phyloP scores from a whole-genome alignment of 2,888 invertebrate species.

The Latrodectus elegans region DNA sequence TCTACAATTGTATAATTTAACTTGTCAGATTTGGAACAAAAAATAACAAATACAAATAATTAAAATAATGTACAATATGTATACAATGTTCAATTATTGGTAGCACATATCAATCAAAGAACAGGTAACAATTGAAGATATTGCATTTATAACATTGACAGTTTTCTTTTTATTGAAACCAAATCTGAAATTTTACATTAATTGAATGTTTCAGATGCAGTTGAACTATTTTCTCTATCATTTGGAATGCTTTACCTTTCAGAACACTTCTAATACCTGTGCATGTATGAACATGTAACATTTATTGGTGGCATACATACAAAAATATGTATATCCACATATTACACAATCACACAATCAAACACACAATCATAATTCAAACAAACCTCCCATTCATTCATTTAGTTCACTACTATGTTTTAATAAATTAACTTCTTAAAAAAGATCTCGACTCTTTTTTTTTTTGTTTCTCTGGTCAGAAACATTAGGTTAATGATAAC shows the following conservation, averaged over 20 bases:
- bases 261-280: conserved; percentile 62
- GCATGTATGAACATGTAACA: conserved; percentile 66
- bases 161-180: too few species aligned
- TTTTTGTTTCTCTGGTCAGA: conserved; percentile 27
- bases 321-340: conserved; percentile 68
- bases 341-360: conserved; percentile 42
- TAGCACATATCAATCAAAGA: conserved; percentile 40
- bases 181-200: too few species aligned
- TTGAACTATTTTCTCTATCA: too few species aligned
- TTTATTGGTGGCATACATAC: conserved; percentile 64
- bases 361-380: conserved; percentile 23
- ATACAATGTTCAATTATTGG: neutral
- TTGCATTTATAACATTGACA: too few species aligned
- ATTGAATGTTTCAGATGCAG: too few species aligned
- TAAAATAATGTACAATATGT: too few species aligned
- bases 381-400: conserved; percentile 33
- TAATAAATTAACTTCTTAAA: conserved; percentile 54
- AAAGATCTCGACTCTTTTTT: conserved; percentile 19
- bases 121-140: conserved; percentile 22
- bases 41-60: conserved; percentile 25
- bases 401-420: conserved; percentile 49
- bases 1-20: conserved; percentile 35
- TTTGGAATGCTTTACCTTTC: conserved; percentile 54
- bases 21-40: neutral
- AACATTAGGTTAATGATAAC: conserved; percentile 45